Base-by-base conservation (phyloP, 2,797 vertebrate genomes). In the Bovichtus diacanthus region DNA sequence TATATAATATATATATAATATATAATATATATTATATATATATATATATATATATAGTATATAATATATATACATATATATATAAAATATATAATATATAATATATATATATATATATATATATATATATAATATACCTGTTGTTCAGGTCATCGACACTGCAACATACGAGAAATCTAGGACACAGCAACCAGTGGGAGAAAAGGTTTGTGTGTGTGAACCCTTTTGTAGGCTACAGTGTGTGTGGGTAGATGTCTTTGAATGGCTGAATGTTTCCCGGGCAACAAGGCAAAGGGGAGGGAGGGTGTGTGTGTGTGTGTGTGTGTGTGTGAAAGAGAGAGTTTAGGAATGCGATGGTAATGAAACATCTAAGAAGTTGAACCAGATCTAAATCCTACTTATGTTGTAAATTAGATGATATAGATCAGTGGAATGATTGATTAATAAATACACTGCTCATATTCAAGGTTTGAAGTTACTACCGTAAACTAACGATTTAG, bases 251-350 rank as follows among this genome's bases (percentile, higher is more conserved):
- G 60, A 74, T 53, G 49, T 55, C 64, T 80, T 63, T 80, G 66
- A 90, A 82, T 84, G 59, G 81, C 75, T 73, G 31, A 73, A 49
- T 62, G 76, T 89, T 90, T 87, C 91, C 90, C 59, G 13, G 88
- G 85, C 73, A 92, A 92, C 83, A 4, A 77, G 56, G 75, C 61
- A 61, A 72, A 54, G 62, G 73, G 27, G 76, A 63, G 65, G 49
- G 21, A 46, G 25, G 13, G 41, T 2, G 36, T 72, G 46, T 15
- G 16, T 36, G 27, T 21, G 50, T 18, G 46, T 19, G n/a, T n/a
- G n/a, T n/a, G n/a, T n/a, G n/a, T n/a, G n/a, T n/a, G n/a, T 51
- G 25, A 58, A 56, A 16, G 29, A 34, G 23, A 46, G n/a, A 27
- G n/a, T 27, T 41, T 19, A 13, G 25, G 47, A 49, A 44, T 56